Evolutionary conservation across 2,888 invertebrate species (phyloP).

Genomic region (Plebejus melissa): DNA sequence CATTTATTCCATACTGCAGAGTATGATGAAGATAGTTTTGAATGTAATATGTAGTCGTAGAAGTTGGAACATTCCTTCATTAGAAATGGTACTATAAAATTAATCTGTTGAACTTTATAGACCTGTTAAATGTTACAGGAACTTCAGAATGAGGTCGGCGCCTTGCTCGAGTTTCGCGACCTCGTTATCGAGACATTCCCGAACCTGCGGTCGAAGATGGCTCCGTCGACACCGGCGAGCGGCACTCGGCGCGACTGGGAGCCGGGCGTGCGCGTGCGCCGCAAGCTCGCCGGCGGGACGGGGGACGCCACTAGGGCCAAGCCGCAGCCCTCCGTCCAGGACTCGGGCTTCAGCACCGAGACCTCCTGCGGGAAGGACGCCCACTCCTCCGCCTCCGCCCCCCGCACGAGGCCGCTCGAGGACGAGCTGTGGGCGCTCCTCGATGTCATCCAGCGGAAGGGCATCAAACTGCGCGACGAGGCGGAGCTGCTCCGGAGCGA

Average conservation of each 20-base stretch:
- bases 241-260: constrained; percentile 85
- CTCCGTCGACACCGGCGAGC: constrained; percentile 79
- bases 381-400: constrained; percentile 82
- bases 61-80: neutral
- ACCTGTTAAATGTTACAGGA: constrained; percentile 72
- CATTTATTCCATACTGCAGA: neutral
- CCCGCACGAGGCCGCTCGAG: constrained; percentile 80
- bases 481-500: constrained; percentile 81
- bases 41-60: neutral
- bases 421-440: constrained; percentile 92
- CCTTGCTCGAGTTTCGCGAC: constrained; percentile 93
- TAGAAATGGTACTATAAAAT: neutral
- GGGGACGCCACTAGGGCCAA: constrained; percentile 75
- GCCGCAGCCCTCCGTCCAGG: constrained; percentile 84
- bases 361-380: constrained; percentile 90
- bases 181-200: constrained; percentile 97
- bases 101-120: neutral
- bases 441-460: constrained; percentile 91
- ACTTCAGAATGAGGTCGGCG: constrained; percentile 95
- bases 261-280: constrained; percentile 87
- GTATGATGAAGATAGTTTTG: neutral
- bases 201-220: constrained; percentile 92
- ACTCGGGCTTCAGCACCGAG: constrained; percentile 94
- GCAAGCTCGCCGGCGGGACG: constrained; percentile 73
- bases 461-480: constrained; percentile 82